A percentile compares a stretch with the other conserved stretches of the same genome.
These are phyloP conservation scores for Apostichopus californicus DNA, from an alignment of 35 echinoderm and acorn worm species.

Conservation along the genomic window DNA sequence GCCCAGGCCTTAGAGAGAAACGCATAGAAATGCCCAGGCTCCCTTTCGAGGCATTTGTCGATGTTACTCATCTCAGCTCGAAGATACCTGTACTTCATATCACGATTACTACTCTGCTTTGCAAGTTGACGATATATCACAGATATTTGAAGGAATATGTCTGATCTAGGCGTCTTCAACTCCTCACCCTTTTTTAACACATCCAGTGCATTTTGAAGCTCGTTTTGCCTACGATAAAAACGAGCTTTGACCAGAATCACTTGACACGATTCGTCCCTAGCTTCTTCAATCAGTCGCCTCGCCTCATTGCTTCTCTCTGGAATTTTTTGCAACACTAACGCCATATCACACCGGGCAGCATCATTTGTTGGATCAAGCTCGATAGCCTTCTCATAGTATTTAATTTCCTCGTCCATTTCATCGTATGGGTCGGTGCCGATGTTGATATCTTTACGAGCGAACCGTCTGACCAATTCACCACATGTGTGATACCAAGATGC, in stretches of 20 bases:
- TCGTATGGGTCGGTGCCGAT: neutral
- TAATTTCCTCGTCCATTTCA: conserved; percentile 1
- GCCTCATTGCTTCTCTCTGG: neutral
- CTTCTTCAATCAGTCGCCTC: neutral
- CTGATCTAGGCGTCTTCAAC: neutral
- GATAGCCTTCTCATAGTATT: conserved; percentile 22
- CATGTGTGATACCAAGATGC: conserved; percentile 7
- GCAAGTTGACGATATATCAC: neutral
- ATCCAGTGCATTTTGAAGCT: neutral
- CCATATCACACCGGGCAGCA: neutral
- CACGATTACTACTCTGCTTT: neutral
- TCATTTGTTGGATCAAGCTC: conserved; percentile 13
- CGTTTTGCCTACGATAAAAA: conserved; percentile 8
- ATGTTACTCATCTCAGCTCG: neutral
- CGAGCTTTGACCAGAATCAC: conserved; percentile 23
- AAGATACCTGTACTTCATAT: neutral
- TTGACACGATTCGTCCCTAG: neutral
- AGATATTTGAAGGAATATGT: neutral
- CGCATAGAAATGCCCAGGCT: conserved; percentile 3
- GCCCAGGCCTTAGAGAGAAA: neutral
- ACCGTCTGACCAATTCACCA: neutral
- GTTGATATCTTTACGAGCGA: neutral
- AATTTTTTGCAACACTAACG: neutral
- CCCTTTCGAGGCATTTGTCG: neutral
- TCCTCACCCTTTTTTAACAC: conserved; percentile 2